phyloP scores from a whole-genome alignment of 1,140 invertebrate genomes.

The Psilanteris sp. region DNA sequence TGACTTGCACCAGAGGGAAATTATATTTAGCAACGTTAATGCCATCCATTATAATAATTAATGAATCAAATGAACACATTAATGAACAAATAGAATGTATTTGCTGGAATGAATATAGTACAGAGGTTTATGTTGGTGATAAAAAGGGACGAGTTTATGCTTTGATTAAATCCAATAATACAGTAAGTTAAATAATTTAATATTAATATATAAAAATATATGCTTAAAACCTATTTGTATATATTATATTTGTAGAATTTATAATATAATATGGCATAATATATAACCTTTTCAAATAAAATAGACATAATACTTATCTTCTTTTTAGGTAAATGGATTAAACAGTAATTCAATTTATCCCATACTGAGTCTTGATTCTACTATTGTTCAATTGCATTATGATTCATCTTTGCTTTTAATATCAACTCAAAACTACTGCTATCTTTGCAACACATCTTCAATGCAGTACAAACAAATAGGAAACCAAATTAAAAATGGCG shows the following conservation, averaged over 20 bases:
- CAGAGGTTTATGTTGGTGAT: conserved; percentile 85
- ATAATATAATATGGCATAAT: too few species aligned
- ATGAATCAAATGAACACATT: conserved; percentile 81
- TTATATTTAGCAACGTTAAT: conserved; percentile 80
- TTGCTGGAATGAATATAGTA: conserved; percentile 83
- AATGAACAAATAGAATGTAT: conserved; percentile 83
- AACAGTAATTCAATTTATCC: conserved; percentile 79
- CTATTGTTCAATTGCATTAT: conserved; percentile 86
- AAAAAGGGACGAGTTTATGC: conserved; percentile 84
- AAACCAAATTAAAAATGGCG: conserved; percentile 87
- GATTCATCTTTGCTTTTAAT: conserved; percentile 84
- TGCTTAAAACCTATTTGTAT: too few species aligned
- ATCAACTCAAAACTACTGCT: conserved; percentile 87
- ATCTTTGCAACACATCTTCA: conserved; percentile 87
- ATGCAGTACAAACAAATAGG: conserved; percentile 91
- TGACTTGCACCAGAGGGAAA: conserved; percentile 84
- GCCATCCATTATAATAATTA: conserved; percentile 71
- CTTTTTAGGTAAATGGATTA: conserved; percentile 80
- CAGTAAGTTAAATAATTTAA: too few species aligned
- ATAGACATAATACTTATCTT: conserved; percentile 2
- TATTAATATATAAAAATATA: too few species aligned
- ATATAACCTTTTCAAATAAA: too few species aligned
- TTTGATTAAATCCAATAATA: conserved; percentile 83
- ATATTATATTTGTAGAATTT: too few species aligned
- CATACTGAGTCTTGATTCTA: conserved; percentile 87